Base-by-base conservation (phyloP, 2,113 vertebrate species). In the Piliocolobus tephrosceles region DNA sequence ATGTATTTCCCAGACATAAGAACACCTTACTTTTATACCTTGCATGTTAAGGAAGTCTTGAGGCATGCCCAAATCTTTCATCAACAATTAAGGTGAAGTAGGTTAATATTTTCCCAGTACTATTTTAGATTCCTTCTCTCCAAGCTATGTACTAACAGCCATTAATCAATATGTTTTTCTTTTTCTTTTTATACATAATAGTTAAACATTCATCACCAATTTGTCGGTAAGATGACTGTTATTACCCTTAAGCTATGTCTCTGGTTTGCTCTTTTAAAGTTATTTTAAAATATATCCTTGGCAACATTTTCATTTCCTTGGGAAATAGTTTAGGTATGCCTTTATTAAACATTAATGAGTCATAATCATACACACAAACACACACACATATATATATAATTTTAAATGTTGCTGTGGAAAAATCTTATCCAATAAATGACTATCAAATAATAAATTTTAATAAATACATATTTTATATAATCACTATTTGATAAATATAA, bases 181-280 rank as follows among this genome's bases (percentile, higher is more conserved):
- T 64, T 90, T 4, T 5, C 8, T 90, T 93, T 96, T 45, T 80
- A 83, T 66, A 82, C 40, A 22, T 35, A 89, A 47, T 72, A 94
- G 7, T 76, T 96, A 94, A 61, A 45, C 17, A 95, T 82, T 96
- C 40, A 93, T 87, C 93, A 89, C 25, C 27, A 88, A 72, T 91
- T 82, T 94, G 5, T 94, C 40, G 40, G 12, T 91, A 88, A 57
- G 38, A 76, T 87, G 30, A 94, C 38, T 97, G 82, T 70, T 76
- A 72, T 52, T 94, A 27, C 35, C 68, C 55, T 72, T 72, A 88
- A 94, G 64, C 38, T 81, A 92, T 82, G 64, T 50, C 45, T 94
- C n/a, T 66, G 16, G n/a, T 4, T 88, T 92, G 20, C 43, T 84
- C 32, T 94, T 92, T 93, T 70, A 93, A 92, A 75, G 4, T 45